Conservation (phyloP, 2,888 invertebrate genomes). For the Synergus laeviventris region DNA sequence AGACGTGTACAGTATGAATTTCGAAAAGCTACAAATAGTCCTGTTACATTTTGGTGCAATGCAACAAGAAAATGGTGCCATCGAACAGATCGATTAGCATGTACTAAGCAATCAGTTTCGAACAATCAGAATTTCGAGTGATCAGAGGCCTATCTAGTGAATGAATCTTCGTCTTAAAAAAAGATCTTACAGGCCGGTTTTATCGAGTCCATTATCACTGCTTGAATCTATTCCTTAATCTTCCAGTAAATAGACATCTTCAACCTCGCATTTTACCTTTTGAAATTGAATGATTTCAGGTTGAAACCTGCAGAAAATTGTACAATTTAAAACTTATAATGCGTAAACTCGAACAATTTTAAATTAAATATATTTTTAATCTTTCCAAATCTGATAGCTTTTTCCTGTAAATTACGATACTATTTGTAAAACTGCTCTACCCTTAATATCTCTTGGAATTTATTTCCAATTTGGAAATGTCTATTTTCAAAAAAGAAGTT, state of each 20-base stretch:
- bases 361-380: too few relatives aligned
- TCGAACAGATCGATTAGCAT: conserved; percentile 32
- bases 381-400: too few relatives aligned
- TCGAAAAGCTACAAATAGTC: conserved; percentile 44
- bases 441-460: background rate
- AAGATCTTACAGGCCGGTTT: conserved; percentile 12
- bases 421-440: too few relatives aligned
- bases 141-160: background rate
- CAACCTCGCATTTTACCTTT: background rate
- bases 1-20: conserved; percentile 30
- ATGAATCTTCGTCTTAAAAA: conserved; percentile 11
- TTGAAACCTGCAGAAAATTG: too few relatives aligned
- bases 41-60: conserved; percentile 27
- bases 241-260: background rate
- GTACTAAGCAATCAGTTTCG: background rate
- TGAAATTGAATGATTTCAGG: too few relatives aligned
- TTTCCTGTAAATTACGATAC: too few relatives aligned
- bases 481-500: background rate
- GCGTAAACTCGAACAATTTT: too few relatives aligned
- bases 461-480: background rate
- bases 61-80: conserved; percentile 28
- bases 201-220: conserved; percentile 29
- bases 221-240: background rate
- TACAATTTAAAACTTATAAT: too few relatives aligned
- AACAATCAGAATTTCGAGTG: background rate